These are phyloP conservation scores for Hippoglossus hippoglossus DNA, from an alignment of 2,797 vertebrate species.

Conservation along the genomic window DNA sequence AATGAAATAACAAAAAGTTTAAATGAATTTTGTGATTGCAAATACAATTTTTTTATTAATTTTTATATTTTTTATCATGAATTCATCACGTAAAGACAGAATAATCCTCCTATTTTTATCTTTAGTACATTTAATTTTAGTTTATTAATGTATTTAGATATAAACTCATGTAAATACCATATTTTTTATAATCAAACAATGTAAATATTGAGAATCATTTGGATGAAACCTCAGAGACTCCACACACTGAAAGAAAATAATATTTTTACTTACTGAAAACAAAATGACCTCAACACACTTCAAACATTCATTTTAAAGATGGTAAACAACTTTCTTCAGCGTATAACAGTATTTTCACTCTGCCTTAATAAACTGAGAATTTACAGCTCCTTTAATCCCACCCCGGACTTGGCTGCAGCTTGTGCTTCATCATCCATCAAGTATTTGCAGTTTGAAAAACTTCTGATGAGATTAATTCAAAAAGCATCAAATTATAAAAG, in stretches of 20 bases:
- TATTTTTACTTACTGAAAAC: too few species aligned
- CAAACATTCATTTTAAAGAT: too few species aligned
- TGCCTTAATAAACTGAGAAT: conserved; percentile 18
- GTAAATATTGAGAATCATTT: not conserved
- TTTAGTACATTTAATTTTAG: too few species aligned
- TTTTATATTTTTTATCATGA: not conserved
- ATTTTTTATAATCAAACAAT: too few species aligned
- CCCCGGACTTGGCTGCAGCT: conserved; percentile 40
- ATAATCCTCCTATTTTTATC: not conserved
- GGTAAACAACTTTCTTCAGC: too few species aligned
- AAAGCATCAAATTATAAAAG: not conserved
- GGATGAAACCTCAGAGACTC: conserved; percentile 1
- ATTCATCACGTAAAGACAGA: not conserved
- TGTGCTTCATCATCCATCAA: conserved; percentile 31
- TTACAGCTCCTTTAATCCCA: conserved; percentile 38
- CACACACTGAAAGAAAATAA: not conserved
- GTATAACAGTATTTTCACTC: too few species aligned
- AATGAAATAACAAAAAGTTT: not conserved
- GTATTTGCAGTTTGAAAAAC: conserved; percentile 10
- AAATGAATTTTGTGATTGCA: not conserved
- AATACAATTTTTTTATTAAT: not conserved
- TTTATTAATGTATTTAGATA: too few species aligned
- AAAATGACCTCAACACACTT: too few species aligned
- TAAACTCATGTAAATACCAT: too few species aligned
- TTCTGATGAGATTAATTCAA: not conserved